These are phyloP conservation scores for Alca torda DNA, from an alignment of 2,797 vertebrate species.

Conservation along the genomic window DNA sequence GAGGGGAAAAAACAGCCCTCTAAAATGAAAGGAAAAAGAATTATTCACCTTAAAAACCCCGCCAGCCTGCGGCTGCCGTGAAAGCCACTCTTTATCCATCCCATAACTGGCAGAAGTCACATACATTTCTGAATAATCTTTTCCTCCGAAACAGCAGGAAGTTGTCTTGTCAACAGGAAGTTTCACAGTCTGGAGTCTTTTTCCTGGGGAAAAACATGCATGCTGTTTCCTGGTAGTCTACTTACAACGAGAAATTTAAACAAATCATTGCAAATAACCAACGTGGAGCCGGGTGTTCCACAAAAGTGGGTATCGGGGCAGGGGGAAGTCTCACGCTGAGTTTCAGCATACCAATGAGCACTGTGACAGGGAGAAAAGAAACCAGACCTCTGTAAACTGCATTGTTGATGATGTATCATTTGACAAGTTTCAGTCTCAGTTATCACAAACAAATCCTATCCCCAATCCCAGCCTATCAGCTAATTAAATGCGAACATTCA, in stretches of 20 bases:
- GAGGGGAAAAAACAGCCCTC: neutral
- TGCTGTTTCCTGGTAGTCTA: neutral
- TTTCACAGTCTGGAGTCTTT: conserved; percentile 85
- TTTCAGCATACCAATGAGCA: neutral
- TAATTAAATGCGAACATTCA: conserved; percentile 33
- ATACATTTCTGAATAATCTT: conserved; percentile 89
- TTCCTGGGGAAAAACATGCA: conserved; percentile 76
- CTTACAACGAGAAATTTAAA: neutral
- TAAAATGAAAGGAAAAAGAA: neutral
- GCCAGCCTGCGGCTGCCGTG: conserved; percentile 84
- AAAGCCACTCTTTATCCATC: conserved; percentile 74
- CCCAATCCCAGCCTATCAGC: neutral
- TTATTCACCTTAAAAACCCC: conserved; percentile 86
- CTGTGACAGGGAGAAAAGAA: neutral
- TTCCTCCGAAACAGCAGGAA: conserved; percentile 93
- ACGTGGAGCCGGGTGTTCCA: neutral
- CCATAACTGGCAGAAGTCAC: conserved; percentile 86
- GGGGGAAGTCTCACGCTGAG: neutral
- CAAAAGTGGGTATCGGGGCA: neutral
- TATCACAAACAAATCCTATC: neutral
- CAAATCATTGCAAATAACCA: neutral
- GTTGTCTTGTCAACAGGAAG: conserved; percentile 87
- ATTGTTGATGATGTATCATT: neutral
- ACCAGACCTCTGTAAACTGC: neutral
- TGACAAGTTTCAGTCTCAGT: conserved; percentile 6